phyloP scores from a whole-genome alignment of 2,113 vertebrate species.

The Trichechus manatus region DNA sequence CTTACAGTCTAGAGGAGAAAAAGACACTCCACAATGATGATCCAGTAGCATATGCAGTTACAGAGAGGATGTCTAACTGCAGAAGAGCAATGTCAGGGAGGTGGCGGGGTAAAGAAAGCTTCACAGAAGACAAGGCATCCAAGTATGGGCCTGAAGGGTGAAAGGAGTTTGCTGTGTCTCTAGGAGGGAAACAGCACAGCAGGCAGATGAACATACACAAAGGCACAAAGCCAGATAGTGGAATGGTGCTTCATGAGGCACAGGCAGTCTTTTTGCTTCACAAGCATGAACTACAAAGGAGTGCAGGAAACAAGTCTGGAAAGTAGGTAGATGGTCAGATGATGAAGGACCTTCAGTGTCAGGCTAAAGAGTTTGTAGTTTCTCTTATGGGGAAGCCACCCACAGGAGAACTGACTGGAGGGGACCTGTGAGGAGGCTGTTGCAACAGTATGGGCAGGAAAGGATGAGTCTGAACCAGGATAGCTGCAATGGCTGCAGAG shows the following conservation, averaged over 20 bases:
- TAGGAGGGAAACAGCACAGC: neutral
- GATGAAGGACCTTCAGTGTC: neutral
- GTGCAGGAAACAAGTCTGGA: neutral
- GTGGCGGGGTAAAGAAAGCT: neutral
- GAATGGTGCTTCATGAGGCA: neutral
- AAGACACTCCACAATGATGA: neutral
- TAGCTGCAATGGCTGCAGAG: neutral
- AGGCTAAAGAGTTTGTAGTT: neutral
- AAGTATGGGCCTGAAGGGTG: neutral
- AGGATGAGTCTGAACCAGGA: neutral
- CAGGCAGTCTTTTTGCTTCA: neutral
- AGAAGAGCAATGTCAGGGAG: neutral
- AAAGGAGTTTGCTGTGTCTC: neutral
- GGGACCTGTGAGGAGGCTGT: neutral
- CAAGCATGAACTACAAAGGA: neutral
- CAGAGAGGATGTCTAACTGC: neutral
- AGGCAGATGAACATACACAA: neutral
- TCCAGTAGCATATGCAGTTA: neutral
- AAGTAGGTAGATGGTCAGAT: neutral
- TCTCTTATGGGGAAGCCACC: neutral
- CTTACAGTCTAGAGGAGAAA: neutral
- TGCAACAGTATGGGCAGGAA: neutral
- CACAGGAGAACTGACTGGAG: neutral
- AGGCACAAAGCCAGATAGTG: neutral
- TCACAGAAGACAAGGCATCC: neutral